Evolutionary conservation across 2,113 vertebrate species (phyloP).

Genomic region (Chlamydotis undulata): DNA sequence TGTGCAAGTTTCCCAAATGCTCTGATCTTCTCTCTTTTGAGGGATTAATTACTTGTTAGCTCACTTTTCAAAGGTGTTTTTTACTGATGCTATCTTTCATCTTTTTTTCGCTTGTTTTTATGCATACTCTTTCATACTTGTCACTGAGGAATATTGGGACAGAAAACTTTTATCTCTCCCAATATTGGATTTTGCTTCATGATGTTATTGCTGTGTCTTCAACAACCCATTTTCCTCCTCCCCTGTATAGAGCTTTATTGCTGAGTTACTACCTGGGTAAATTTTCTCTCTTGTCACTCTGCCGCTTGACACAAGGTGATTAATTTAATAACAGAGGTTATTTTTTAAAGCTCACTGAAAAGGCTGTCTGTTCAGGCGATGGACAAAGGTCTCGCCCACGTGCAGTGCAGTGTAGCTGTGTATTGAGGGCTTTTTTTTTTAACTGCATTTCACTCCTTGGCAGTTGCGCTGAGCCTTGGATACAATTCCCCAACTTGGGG

Average conservation of each 20-base stretch:
- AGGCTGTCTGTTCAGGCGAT: neutral
- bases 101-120: slow-evolving; percentile 24
- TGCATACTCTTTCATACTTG: slow-evolving; percentile 6
- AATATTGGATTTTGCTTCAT: slow-evolving; percentile 36
- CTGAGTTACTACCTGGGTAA: slow-evolving; percentile 1
- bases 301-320: neutral
- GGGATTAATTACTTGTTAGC: slow-evolving; percentile 57
- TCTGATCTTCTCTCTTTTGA: slow-evolving; percentile 5
- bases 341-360: neutral
- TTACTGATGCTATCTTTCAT: slow-evolving; percentile 38
- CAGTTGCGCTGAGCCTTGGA: neutral
- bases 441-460: neutral
- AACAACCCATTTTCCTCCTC: slow-evolving; percentile 20
- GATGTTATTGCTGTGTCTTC: slow-evolving; percentile 15
- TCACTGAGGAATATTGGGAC: neutral
- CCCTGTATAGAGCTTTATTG: neutral
- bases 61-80: slow-evolving; percentile 21
- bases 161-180: slow-evolving; percentile 54
- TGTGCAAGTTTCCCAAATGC: neutral
- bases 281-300: slow-evolving; percentile 11
- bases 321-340: neutral
- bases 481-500: neutral
- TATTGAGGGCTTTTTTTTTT: neutral
- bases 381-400: neutral
- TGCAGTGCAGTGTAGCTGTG: neutral